Base-by-base conservation (phyloP, 1,140 invertebrate species). In the Chelonus insularis region DNA sequence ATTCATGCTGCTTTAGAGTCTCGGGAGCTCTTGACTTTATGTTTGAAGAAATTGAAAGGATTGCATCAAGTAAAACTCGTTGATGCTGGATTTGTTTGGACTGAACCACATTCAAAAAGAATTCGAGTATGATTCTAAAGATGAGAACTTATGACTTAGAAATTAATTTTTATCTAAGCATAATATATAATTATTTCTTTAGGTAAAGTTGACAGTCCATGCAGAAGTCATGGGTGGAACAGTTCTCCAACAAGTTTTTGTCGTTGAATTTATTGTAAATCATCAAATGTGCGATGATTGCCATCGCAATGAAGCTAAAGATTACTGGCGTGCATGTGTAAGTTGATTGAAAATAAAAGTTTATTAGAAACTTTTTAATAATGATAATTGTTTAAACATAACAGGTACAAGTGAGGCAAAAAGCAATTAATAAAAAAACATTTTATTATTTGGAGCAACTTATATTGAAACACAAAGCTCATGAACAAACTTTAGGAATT, bases 201-300 rank as follows among this genome's bases (percentile, higher is more conserved):
- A 90, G 88, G 90, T 98, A 0, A 98, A 99, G 83, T 75, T 99
- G 50, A 97, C 94, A 2, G 89, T 99, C n/a, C 95, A 99, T 77
- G 95, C 92, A 63, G 96, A 99, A 86, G 92, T 95, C 2, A 82
- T 91, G 67, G 88, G 88, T 43, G 91, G 90, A 60, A 86, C 91
- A n/a, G 84, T 93, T 37, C 76, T 95, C 1, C 89, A 97, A 71
- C 95, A 97, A 82, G 87, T 92, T 1, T 98, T 99, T 77, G 84
- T 98, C 50, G 95, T 99, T 16, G 97, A 99, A 77, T 99, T 90
- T 77, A 87, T 87, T 1, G 86, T 99, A 0, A 89, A 89, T 68
- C 88, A 92, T 84, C 95, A 97, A 73, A 97, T 99, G 92, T 99
- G 98, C 81, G 91, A 95, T 76, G 94, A 98, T 64, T 99, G 98